These are phyloP conservation scores for Physella acuta DNA, from an alignment of 1,140 invertebrate species.

Conservation along the genomic window DNA sequence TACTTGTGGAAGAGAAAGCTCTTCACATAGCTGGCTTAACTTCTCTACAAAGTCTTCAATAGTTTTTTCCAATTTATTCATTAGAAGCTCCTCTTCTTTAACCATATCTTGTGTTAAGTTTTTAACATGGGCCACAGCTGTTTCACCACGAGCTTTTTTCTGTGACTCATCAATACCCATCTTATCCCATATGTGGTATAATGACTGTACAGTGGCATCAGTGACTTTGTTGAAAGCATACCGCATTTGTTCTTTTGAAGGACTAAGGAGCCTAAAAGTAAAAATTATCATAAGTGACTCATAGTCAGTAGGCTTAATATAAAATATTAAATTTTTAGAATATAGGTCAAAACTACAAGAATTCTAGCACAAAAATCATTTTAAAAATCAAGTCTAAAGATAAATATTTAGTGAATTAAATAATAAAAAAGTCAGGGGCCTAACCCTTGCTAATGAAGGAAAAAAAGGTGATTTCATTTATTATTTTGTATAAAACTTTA, in stretches of 20 bases:
- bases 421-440: too few relatives aligned
- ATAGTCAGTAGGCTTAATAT: too few relatives aligned
- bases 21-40: constrained; percentile 8
- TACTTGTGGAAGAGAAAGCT: constrained; percentile 12
- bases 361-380: too few relatives aligned
- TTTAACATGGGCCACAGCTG: constrained; percentile 11
- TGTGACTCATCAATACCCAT: constrained; percentile 21
- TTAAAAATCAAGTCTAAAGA: too few relatives aligned
- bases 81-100: constrained; percentile 15
- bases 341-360: too few relatives aligned
- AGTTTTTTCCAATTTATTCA: constrained; percentile 11
- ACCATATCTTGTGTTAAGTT: constrained; percentile 23
- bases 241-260: constrained; percentile 11
- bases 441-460: too few relatives aligned
- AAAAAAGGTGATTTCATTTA: too few relatives aligned
- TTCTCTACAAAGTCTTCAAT: constrained; percentile 17
- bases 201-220: background rate
- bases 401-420: too few relatives aligned
- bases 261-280: background rate
- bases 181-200: constrained; percentile 19
- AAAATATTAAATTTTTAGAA: too few relatives aligned
- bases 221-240: constrained; percentile 13
- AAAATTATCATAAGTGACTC: too few relatives aligned
- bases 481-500: too few relatives aligned
- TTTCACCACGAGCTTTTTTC: constrained; percentile 14